These are phyloP conservation scores for Alviniconcha strummeri DNA, from an alignment of 2,888 invertebrate genomes.

Conservation along the genomic window DNA sequence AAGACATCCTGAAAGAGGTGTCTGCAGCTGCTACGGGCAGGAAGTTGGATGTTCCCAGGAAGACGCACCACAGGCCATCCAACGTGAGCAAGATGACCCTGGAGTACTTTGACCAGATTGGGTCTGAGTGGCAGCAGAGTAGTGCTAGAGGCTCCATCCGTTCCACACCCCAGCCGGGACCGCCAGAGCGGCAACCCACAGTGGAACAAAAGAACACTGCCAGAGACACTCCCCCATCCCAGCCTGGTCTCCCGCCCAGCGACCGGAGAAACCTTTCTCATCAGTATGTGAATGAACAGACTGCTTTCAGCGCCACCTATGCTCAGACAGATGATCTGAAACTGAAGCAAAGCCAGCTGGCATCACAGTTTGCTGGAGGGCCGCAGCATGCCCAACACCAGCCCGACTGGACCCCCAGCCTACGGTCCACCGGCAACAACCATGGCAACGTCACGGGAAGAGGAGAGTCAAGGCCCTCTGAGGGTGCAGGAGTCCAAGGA, in stretches of 20 bases:
- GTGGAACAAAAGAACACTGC: background rate
- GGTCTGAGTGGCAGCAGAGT: slow-evolving; percentile 52
- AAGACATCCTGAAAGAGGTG: slow-evolving; percentile 57
- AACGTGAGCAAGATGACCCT: slow-evolving; percentile 55
- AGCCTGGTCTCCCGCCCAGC: no score
- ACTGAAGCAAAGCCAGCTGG: slow-evolving; percentile 18
- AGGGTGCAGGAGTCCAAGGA: no score
- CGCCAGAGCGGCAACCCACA: background rate
- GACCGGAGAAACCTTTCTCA: slow-evolving; percentile 14
- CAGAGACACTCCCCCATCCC: background rate
- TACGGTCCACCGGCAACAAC: no score
- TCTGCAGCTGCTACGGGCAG: slow-evolving; percentile 46
- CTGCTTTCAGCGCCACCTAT: background rate
- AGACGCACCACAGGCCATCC: slow-evolving; percentile 47
- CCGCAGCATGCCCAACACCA: background rate
- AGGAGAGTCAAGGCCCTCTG: no score
- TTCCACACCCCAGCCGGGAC: background rate
- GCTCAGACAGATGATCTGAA: slow-evolving; percentile 39
- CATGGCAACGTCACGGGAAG: no score
- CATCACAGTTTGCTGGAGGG: background rate
- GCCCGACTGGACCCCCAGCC: background rate
- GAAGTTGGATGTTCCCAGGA: slow-evolving; percentile 42
- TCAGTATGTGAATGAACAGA: slow-evolving; percentile 20
- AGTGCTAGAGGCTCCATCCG: no score
- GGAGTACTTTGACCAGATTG: slow-evolving; percentile 60